These are phyloP conservation scores for Clupea harengus DNA, from an alignment of 2,113 vertebrate genomes.

Conservation along the genomic window DNA sequence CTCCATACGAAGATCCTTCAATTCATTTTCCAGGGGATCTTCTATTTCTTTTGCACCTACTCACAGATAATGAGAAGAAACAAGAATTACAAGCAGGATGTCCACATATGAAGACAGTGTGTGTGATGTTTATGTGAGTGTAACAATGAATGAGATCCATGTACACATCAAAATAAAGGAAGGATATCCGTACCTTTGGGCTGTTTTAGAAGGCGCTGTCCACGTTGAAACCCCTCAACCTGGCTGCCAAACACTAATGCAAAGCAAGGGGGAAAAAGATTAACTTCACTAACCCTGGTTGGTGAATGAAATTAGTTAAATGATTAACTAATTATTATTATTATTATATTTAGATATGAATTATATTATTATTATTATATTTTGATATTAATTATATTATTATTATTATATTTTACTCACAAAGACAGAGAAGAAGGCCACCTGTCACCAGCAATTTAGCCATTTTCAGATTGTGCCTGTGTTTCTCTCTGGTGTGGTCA, in stretches of 20 bases:
- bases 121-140: no score
- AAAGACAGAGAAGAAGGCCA: background rate
- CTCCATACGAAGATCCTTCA: background rate
- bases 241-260: background rate
- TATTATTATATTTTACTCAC: background rate
- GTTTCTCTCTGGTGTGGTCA: background rate
- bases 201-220: background rate
- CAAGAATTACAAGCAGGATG: background rate
- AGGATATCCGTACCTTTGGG: background rate
- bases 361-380: background rate
- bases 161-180: no score
- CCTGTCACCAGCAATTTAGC: background rate
- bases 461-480: background rate
- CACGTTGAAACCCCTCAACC: background rate
- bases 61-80: background rate
- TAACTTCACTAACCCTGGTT: background rate
- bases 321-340: background rate
- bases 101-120: no score
- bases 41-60: background rate
- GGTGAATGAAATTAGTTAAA: background rate
- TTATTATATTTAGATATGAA: no score
- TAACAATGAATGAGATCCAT: no score
- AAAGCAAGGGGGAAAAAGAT: background rate
- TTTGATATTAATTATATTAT: no score
- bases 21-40: background rate